phyloP scores from a whole-genome alignment of 2,113 vertebrate genomes.

The Furnarius figulus region DNA sequence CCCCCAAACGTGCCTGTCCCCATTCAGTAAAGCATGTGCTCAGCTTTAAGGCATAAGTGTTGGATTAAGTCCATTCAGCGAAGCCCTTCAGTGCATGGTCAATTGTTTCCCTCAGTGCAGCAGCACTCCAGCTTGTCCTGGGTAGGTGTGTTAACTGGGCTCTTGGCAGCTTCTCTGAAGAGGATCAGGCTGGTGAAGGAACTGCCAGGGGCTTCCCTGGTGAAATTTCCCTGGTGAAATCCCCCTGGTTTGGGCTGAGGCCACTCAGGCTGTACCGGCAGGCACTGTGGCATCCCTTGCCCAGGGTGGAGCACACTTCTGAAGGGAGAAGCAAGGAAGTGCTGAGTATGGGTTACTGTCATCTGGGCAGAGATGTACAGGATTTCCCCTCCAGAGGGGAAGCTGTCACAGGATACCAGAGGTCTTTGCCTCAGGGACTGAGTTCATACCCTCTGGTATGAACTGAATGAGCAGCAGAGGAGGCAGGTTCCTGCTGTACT shows the following conservation, averaged over 20 bases:
- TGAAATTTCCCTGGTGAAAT: background rate
- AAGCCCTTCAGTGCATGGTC: background rate
- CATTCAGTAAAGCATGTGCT: background rate
- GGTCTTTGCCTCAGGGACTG: background rate
- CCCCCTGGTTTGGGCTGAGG: background rate
- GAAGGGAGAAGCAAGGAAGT: rapidly evolving
- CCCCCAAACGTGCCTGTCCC: background rate
- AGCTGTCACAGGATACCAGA: too few species aligned
- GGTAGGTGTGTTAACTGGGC: background rate
- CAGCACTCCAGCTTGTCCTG: background rate
- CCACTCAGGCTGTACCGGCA: rapidly evolving
- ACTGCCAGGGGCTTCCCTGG: background rate
- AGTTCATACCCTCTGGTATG: background rate
- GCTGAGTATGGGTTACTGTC: rapidly evolving
- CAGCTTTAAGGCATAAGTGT: background rate
- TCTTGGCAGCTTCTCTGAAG: background rate
- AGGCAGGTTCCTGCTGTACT: rapidly evolving
- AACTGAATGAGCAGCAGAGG: background rate
- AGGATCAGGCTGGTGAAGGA: background rate
- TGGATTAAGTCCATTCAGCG: background rate
- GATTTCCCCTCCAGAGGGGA: background rate
- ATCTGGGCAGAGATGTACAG: rapidly evolving
- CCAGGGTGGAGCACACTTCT: rapidly evolving
- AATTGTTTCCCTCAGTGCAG: background rate
- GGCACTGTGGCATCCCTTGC: background rate